These are phyloP conservation scores for Chironomus tepperi DNA, from an alignment of 1,140 invertebrate genomes.

Conservation along the genomic window DNA sequence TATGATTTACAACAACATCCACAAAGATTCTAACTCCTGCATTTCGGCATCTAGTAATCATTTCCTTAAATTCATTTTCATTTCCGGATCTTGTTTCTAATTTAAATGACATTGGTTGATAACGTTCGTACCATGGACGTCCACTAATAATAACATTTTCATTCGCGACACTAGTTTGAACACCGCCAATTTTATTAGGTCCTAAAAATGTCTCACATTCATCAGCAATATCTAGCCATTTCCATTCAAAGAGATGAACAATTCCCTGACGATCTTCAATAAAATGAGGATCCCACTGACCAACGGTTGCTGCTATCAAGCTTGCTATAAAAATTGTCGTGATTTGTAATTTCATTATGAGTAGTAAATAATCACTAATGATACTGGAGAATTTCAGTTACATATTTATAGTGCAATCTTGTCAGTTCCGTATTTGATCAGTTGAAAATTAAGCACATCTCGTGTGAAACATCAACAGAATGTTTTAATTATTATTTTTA, in stretches of 20 bases:
- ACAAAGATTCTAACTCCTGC: constrained; percentile 68
- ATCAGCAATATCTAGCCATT: constrained; percentile 55
- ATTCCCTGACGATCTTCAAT: constrained; percentile 39
- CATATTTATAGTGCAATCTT: no score
- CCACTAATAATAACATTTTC: constrained; percentile 37
- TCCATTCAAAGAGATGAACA: constrained; percentile 65
- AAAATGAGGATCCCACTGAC: constrained; percentile 37
- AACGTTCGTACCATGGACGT: constrained; percentile 73
- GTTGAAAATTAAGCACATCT: no score
- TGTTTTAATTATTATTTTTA: no score
- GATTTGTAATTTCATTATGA: no score
- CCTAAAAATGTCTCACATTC: constrained; percentile 65
- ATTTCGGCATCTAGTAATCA: constrained; percentile 65
- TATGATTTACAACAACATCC: constrained; percentile 69
- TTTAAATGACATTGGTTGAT: constrained; percentile 78
- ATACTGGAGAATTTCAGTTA: no score
- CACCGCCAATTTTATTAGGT: constrained; percentile 57
- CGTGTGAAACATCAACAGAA: no score
- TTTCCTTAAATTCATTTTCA: constrained; percentile 58
- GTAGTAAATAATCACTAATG: no score
- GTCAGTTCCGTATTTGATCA: no score
- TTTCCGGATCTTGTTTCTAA: constrained; percentile 66
- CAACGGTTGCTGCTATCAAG: background rate
- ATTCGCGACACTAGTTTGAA: constrained; percentile 50
- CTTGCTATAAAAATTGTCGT: no score